These are phyloP conservation scores for Xylocopa sonorina DNA, from an alignment of 1,140 invertebrate species.

Conservation along the genomic window DNA sequence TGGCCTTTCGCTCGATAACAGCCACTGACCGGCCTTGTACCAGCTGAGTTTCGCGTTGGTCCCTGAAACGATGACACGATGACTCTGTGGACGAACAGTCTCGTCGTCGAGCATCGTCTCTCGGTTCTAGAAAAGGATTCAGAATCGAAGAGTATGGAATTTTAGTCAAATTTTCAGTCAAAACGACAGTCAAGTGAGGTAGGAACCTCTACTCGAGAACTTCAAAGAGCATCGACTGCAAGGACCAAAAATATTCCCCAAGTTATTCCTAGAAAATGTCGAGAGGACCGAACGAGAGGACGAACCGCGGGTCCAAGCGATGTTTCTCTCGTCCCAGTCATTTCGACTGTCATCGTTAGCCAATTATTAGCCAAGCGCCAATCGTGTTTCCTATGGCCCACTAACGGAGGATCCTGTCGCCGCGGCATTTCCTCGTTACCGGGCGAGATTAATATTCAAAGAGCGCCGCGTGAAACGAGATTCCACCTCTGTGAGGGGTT, in stretches of 20 bases:
- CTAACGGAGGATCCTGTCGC: neutral
- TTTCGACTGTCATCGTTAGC: neutral
- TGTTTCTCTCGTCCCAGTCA: neutral
- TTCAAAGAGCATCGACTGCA: neutral
- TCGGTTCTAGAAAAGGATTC: too few species aligned
- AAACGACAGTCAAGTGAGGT: too few species aligned
- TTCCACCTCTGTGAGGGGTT: neutral
- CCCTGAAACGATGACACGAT: neutral
- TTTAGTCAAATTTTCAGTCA: too few species aligned
- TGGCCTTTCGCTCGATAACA: slow-evolving; percentile 1
- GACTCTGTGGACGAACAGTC: neutral
- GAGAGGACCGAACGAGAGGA: too few species aligned
- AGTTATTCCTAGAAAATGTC: too few species aligned
- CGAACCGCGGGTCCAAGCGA: too few species aligned
- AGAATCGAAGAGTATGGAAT: too few species aligned
- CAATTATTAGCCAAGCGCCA: neutral
- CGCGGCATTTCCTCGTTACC: slow-evolving; percentile 13
- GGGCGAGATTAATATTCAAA: slow-evolving; percentile 51
- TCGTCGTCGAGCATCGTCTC: neutral
- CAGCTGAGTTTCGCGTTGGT: slow-evolving; percentile 3
- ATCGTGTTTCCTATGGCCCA: neutral
- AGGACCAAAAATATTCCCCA: neutral
- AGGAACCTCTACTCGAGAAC: neutral
- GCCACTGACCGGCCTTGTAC: neutral
- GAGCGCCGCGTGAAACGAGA: neutral